These are phyloP conservation scores for Amphiura filiformis DNA, from an alignment of 35 echinoderm and acorn worm species.

Conservation along the genomic window DNA sequence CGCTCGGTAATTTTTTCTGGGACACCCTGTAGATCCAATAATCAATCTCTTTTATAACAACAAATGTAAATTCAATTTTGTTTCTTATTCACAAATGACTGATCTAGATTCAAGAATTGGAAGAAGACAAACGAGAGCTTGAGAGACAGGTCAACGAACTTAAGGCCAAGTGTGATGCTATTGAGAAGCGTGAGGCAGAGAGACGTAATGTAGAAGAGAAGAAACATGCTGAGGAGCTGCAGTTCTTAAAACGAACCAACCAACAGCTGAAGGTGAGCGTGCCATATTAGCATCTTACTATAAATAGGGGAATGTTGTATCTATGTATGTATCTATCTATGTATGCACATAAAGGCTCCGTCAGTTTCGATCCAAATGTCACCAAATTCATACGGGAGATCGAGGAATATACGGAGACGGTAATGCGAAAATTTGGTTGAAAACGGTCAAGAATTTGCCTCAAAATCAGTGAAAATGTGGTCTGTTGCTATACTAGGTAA, in stretches of 20 bases:
- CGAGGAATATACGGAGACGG: neutral
- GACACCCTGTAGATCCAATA: too few relatives aligned
- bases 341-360: neutral
- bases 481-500: too few relatives aligned
- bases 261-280: constrained; percentile 96
- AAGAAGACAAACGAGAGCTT: constrained; percentile 89
- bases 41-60: too few relatives aligned
- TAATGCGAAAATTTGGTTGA: neutral
- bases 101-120: constrained; percentile 81
- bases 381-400: neutral
- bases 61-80: too few relatives aligned
- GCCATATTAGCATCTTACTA: neutral
- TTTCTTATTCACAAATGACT: too few relatives aligned
- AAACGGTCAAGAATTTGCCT: too few relatives aligned
- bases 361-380: neutral
- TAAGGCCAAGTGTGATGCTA: constrained; percentile 98
- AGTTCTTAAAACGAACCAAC: constrained; percentile 98
- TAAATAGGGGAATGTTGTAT: neutral
- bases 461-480: too few relatives aligned
- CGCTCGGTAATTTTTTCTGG: too few relatives aligned
- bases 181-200: constrained; percentile 97
- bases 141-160: constrained; percentile 97
- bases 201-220: constrained; percentile 96
- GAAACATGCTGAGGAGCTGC: constrained; percentile 98
- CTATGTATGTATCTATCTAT: neutral